These are phyloP conservation scores for Ciconia boyciana DNA, from an alignment of 2,113 vertebrate genomes.

Conservation along the genomic window DNA sequence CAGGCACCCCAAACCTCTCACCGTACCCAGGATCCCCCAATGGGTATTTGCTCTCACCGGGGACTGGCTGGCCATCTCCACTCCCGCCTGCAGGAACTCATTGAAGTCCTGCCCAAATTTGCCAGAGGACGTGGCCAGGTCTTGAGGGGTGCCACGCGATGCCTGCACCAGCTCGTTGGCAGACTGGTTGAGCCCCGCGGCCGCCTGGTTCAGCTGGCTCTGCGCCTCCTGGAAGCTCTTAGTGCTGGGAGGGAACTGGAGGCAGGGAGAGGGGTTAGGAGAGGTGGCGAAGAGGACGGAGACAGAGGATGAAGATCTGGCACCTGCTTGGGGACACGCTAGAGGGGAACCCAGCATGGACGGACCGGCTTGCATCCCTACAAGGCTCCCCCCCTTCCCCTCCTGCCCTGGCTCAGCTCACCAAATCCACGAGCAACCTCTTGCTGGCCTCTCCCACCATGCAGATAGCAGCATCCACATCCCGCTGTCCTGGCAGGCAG, in stretches of 20 bases:
- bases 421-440: constrained; percentile 81
- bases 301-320: not conserved
- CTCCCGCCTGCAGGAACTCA: constrained; percentile 88
- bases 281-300: not conserved
- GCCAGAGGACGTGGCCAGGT: constrained; percentile 84
- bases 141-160: constrained; percentile 87
- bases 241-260: constrained; percentile 85
- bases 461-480: constrained; percentile 90
- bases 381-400: not conserved
- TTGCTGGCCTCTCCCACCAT: constrained; percentile 91
- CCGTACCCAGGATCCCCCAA: not conserved
- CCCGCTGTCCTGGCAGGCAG: constrained; percentile 91
- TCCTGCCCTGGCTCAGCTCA: constrained; percentile 37
- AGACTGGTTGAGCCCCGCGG: constrained; percentile 88
- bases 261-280: not conserved
- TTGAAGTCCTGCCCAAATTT: constrained; percentile 91
- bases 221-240: constrained; percentile 92
- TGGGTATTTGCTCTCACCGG: constrained; percentile 68
- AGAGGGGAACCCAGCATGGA: not conserved
- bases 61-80: constrained; percentile 92
- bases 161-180: constrained; percentile 91
- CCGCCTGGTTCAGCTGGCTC: constrained; percentile 84
- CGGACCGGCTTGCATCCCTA: not conserved
- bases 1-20: not conserved
- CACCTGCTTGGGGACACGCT: not conserved